Base-by-base conservation (phyloP, 2,888 invertebrate genomes). In the Drosophila subquinaria region DNA sequence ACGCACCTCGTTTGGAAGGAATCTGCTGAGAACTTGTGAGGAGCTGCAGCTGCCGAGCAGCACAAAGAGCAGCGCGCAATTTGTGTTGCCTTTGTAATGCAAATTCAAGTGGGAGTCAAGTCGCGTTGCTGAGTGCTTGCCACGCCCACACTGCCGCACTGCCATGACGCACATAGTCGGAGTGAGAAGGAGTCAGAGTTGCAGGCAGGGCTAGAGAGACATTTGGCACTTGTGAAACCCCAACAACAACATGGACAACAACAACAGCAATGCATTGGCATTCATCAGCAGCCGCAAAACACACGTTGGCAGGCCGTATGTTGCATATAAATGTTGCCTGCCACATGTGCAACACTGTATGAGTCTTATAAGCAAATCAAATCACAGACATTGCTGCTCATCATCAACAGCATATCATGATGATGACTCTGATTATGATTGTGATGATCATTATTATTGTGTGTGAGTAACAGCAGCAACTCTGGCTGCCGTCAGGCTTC, bases 31-130 rank as follows among this genome's bases (percentile, higher is more conserved):
- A 69, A 76, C 35, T 57, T 71, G 61, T 63, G 68, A 75, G 75
- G 20, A 61, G 62, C 69, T 69, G 67, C 78, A 67, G 56, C 66
- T 56, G 71, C 63, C 36, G 50, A 67, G 53, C 76, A 17, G 74
- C 71, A 73, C 88, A 88, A 87, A 82, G 88, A 85, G 77, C 83
- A 82, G 73, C 81, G 70, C 66, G 82, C 89, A 88, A 88, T 88
- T 88, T 88, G 87, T 88, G 87, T 69, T 77, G 87, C 89, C 87
- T 88, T 88, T 88, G 88, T 88, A 68, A 88, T 88, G 87, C 82
- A 88, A 88, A 88, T 88, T 84, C 81, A 87, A 87, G 87, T 87
- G 88, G 87, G 87, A 88, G 88, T 87, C 84, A 74, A 84, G 87
- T 80, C 72, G 82, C 73, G 78, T 67, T 65, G 76, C 66, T 62